Evolutionary conservation across 2,888 invertebrate species (phyloP), one percentile per base, ranked within the genome.

Genomic region (Andrena trimmerana): DNA sequence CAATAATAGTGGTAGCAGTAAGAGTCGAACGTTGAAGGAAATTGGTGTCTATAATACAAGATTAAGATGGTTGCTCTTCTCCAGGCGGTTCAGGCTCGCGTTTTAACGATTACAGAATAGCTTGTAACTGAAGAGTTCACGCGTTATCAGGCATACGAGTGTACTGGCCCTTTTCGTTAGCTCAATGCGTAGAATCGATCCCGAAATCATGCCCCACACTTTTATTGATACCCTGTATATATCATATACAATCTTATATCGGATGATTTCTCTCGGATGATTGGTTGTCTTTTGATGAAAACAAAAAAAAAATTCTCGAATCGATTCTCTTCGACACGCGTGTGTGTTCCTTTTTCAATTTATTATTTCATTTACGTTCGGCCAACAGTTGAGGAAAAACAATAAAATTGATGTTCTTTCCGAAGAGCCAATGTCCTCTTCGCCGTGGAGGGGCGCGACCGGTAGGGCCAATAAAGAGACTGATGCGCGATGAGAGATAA

Each of bases 321-420:
- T 88, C 83, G 85, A 86, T 83, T 87, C 67, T 75, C 82, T 80
- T 81, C 81, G 84, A 87, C 84, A 13, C 57, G 24, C 10, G 57
- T 57, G 57, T 57, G 87, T 89, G 87, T 89, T 89, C 85, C 86
- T 88, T 87, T 89, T 89, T 88, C 86, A 89, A 88, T 89, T 89
- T 89, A 89, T 88, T 88, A 89, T 88, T 89, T 89, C 87, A 84
- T 89, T 89, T 89, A 88, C 89, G 88, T 89, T 84, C 85, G 89
- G 89, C 79, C 83, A 87, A 80, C 84, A 86, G 87, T 87, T 86
- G 83, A 84, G 83, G 76, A 89, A 88, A 89, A 91, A 90, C 86
- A 89, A 92, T 90, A 92, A 92, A 92, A 92, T 91, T 94, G 93
- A 94, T 94, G 93, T 94, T 94, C 94, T 94, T 94, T 94, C 94